Evolutionary conservation across 2,113 vertebrate species (phyloP).

Genomic region (Vulpes lagopus): DNA sequence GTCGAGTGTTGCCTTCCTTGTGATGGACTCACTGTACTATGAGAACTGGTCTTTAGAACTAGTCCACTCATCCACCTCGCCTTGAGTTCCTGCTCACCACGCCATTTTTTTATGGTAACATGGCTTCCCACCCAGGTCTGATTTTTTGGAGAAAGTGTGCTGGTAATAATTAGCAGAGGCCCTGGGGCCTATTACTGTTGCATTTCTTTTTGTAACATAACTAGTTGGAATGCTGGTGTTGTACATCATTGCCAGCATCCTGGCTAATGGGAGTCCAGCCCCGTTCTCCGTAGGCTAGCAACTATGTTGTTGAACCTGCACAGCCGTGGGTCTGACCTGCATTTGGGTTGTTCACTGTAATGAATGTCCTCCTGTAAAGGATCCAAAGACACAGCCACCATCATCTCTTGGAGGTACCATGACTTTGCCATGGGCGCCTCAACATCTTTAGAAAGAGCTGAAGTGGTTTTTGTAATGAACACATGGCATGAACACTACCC

Average conservation of each 20-base stretch:
- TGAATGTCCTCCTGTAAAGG: neutral
- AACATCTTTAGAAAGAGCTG: neutral
- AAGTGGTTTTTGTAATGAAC: neutral
- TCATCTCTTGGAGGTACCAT: neutral
- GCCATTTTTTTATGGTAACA: neutral
- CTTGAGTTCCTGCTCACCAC: neutral
- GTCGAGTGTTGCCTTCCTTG: rapidly evolving
- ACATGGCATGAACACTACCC: neutral
- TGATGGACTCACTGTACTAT: neutral
- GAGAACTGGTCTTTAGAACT: neutral
- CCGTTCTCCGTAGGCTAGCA: neutral
- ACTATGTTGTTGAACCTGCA: neutral
- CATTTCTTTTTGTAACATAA: neutral
- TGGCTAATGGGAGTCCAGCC: no score
- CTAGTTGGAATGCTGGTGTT: neutral
- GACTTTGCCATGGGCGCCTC: neutral
- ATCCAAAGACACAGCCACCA: neutral
- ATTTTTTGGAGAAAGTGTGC: neutral
- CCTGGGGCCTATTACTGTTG: neutral
- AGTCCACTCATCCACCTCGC: neutral
- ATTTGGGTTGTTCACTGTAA: neutral
- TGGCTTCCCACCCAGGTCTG: neutral
- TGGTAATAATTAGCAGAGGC: no score
- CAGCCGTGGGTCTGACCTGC: neutral
- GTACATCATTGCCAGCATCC: no score